phyloP scores from a whole-genome alignment of 2,113 vertebrate genomes.

The Pterocles gutturalis region DNA sequence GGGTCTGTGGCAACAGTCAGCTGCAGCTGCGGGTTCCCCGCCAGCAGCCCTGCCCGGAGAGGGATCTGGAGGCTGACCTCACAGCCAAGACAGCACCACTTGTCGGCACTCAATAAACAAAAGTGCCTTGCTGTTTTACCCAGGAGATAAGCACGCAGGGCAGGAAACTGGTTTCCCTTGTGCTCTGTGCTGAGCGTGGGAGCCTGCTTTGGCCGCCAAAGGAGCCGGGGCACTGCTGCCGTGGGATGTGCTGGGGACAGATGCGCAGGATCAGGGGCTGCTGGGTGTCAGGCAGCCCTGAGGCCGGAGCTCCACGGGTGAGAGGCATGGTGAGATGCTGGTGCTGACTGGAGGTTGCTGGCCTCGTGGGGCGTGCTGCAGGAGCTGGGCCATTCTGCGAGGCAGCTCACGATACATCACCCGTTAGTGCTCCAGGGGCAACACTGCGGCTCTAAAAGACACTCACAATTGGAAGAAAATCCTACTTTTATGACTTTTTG shows the following conservation, averaged over 20 bases:
- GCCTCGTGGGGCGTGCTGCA: rapidly evolving
- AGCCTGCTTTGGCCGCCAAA: background rate
- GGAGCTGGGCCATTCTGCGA: background rate
- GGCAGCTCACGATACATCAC: background rate
- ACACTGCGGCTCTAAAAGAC: background rate
- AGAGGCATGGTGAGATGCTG: background rate
- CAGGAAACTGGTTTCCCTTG: background rate
- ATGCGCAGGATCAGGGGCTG: rapidly evolving
- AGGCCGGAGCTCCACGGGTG: rapidly evolving
- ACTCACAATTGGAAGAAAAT: background rate
- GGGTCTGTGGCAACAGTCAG: background rate
- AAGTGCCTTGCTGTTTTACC: constrained; percentile 5
- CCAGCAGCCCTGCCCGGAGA: background rate
- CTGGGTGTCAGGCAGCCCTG: background rate
- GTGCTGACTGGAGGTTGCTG: background rate
- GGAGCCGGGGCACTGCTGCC: background rate
- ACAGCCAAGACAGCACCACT: constrained; percentile 18
- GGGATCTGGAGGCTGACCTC: background rate
- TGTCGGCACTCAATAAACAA: constrained; percentile 49
- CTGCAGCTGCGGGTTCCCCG: background rate
- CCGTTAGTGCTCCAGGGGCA: background rate
- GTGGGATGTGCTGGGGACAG: rapidly evolving
- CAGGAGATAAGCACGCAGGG: background rate
- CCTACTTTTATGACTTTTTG: background rate
- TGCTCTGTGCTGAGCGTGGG: background rate